Base-by-base conservation (phyloP, 2,888 invertebrate genomes). In the Clitarchus hookeri region DNA sequence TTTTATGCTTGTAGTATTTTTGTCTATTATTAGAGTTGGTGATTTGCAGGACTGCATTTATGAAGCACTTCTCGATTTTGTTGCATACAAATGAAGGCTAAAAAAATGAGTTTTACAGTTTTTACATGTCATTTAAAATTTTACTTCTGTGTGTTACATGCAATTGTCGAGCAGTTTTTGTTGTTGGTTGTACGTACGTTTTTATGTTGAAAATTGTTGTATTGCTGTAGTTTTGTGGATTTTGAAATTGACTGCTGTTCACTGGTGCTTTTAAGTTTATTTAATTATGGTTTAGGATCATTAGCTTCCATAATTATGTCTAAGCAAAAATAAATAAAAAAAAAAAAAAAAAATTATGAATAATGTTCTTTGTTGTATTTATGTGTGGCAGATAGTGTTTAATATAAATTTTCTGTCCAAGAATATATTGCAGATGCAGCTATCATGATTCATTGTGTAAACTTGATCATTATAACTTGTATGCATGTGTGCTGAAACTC, bases 181-280 rank as follows among this genome's bases (percentile, higher is more conserved):
- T 65, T 65, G 65, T 65, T n/a, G n/a, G 23, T 65, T 23, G 11
- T 9, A 65, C 16, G 65, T 65, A 65, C 11, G 23, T 9, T 65
- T 65, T 65, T 65, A n/a, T 65, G 65, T 65, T 6, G 8, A 16
- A 48, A 48, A 48, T 48, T 48, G 48, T 48, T 9, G n/a, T 65
- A 16, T 48, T 48, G 16, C 48, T 48, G 65, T 65, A 65, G n/a
- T 65, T 65, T 65, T n/a, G 23, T 65, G n/a, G n/a, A 65, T 19
- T 19, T 65, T 65, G 65, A n/a, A 65, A 65, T 65, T 65, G 65
- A 65, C 65, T 65, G 65, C 65, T 65, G 65, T 65, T 65, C 19
- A 65, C 8, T 65, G 23, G 65, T 65, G 65, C 65, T 65, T 65
- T 19, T 6, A 6, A 65, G n/a, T 65, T 65, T 65, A 65, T 65